Evolutionary conservation across 2,888 invertebrate species (phyloP).

Genomic region (Thecocarcelia acutangulata): DNA sequence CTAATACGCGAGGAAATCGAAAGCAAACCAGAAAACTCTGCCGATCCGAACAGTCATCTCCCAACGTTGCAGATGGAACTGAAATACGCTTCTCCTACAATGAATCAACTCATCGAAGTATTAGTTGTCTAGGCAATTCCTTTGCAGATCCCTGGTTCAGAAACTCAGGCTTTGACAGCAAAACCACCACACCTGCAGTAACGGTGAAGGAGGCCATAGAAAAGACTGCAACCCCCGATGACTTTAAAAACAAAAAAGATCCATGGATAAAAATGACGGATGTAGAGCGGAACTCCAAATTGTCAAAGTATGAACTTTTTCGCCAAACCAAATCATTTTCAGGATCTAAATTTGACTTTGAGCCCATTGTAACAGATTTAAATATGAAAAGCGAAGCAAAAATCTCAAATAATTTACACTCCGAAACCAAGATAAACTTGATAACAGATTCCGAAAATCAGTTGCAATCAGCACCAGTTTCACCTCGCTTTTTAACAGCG

Average conservation of each 20-base stretch:
- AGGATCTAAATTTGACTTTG: slow-evolving; percentile 73
- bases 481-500: slow-evolving; percentile 74
- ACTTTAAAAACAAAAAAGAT: slow-evolving; percentile 67
- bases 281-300: slow-evolving; percentile 32
- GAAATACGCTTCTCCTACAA: slow-evolving; percentile 75
- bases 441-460: slow-evolving; percentile 33
- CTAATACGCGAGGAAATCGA: not conserved
- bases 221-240: not conserved
- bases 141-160: slow-evolving; percentile 81
- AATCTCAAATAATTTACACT: not conserved
- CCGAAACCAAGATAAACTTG: not conserved
- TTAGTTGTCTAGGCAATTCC: slow-evolving; percentile 78
- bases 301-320: slow-evolving; percentile 71
- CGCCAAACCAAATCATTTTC: slow-evolving; percentile 75
- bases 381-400: not conserved
- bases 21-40: slow-evolving; percentile 53
- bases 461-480: slow-evolving; percentile 76
- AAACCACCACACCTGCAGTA: slow-evolving; percentile 2
- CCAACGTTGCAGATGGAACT: slow-evolving; percentile 77
- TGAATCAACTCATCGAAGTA: slow-evolving; percentile 76
- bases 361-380: slow-evolving; percentile 6
- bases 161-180: slow-evolving; percentile 73
- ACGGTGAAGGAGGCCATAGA: not conserved
- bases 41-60: slow-evolving; percentile 81
- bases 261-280: slow-evolving; percentile 78